These are phyloP conservation scores for Pantala flavescens DNA, from an alignment of 1,140 invertebrate genomes.

Conservation along the genomic window DNA sequence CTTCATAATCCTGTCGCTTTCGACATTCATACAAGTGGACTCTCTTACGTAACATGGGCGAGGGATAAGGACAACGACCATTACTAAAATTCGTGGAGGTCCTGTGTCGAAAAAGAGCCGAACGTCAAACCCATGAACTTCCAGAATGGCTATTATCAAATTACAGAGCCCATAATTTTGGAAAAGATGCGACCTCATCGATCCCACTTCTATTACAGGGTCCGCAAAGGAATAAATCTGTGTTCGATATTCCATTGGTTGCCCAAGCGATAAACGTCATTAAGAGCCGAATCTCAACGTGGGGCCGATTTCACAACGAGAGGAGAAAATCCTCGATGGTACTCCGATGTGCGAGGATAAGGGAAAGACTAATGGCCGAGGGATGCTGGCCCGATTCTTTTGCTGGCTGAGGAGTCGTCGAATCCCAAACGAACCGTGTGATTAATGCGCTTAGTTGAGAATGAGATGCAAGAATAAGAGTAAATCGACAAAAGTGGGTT, in stretches of 20 bases:
- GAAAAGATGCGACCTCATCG: background rate
- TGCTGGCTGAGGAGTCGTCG: no score
- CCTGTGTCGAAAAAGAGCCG: background rate
- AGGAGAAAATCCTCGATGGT: background rate
- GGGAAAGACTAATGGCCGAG: no score
- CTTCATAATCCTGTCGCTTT: no score
- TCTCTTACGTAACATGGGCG: no score
- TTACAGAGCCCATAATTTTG: background rate
- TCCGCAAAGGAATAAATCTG: background rate
- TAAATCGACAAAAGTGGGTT: no score
- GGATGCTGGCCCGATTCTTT: no score
- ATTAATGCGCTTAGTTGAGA: no score
- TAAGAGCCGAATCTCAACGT: background rate
- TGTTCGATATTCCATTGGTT: background rate
- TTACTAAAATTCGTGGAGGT: background rate
- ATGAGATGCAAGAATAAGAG: no score
- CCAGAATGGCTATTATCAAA: background rate
- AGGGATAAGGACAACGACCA: background rate
- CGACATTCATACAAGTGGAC: no score
- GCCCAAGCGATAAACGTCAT: background rate
- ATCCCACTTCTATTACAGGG: background rate
- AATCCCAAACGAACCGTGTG: no score
- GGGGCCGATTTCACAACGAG: background rate
- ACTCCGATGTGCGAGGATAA: no score
- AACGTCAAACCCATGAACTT: background rate